Base-by-base conservation (phyloP, 2,113 vertebrate genomes). In the Aramus guarauna region DNA sequence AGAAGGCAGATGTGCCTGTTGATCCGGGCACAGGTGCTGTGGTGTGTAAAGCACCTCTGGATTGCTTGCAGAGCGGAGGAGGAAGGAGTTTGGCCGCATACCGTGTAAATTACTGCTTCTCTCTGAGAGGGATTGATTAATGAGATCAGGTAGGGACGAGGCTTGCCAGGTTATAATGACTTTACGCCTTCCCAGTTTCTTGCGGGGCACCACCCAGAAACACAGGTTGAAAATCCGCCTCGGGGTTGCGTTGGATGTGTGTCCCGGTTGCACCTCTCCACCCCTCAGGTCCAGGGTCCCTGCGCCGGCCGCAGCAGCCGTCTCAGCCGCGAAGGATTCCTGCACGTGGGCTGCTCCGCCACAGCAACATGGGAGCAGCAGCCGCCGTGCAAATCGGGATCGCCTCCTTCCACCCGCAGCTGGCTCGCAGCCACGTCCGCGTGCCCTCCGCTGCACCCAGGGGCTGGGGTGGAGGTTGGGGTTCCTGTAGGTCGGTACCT, bases 41-140 rank as follows among this genome's bases (percentile, higher is more conserved):
- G 83, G 47, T 88, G 71, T 83, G 88, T 90, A 80, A 92, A 97
- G 43, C 73, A 82, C 62, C 56, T 75, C 77, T 68, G 63, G 45
- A 73, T 93, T 11, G 12, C 48, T 71, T 2, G 0, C 5, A 1
- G 66, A 76, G 79, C 2, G 0, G 83, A 63, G 85, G 67, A 80
- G 64, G 71, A 92, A 77, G 79, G 62, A 88, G 59, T 88, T 62
- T 63, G 67, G 52, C 88, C 74, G 63, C 94, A 85, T 69, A 93
- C 68, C 80, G 39, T 48, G 79, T 77, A 91, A 92, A 91, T 94
- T 59, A 78, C 56, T 86, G 85, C 55, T 68, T 90, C 6, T 82
- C 16, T 90, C 85, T 30, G 55, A 82, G 79, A 74, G 29, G 27
- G 79, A 43, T 34, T 96, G 94, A 92, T 92, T 88, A 55, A 88